These are phyloP conservation scores for Caenorhabditis afra DNA, from an alignment of 2,888 invertebrate genomes.

Conservation along the genomic window DNA sequence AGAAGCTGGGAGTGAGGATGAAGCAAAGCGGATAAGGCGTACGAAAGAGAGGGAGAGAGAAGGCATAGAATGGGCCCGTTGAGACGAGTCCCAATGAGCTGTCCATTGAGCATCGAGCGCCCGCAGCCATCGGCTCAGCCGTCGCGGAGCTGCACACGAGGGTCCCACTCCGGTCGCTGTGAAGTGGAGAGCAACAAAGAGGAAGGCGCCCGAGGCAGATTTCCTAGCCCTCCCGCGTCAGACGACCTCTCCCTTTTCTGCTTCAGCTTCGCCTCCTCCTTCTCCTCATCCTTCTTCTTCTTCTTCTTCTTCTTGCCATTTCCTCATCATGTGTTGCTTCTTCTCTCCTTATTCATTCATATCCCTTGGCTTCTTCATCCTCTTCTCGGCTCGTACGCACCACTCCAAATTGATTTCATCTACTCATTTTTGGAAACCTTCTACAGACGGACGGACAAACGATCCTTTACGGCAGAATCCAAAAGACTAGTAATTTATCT, in stretches of 20 bases:
- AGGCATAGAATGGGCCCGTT: constrained; percentile 40
- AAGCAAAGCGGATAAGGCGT: constrained; percentile 46
- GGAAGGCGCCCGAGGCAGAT: constrained; percentile 48
- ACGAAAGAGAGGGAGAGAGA: constrained; percentile 24
- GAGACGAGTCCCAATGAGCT: constrained; percentile 57
- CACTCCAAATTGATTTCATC: constrained; percentile 3
- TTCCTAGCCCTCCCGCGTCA: constrained; percentile 15
- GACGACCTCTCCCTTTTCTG: constrained; percentile 13
- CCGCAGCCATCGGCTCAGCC: constrained; percentile 55
- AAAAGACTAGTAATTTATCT: constrained; percentile 27
- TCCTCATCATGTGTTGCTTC: constrained; percentile 18
- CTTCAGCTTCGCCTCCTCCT: constrained; percentile 20
- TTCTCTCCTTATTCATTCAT: neutral
- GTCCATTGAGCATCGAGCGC: constrained; percentile 56
- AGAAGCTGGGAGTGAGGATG: constrained; percentile 43
- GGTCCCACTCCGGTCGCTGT: constrained; percentile 17
- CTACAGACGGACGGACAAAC: neutral
- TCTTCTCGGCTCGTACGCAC: constrained; percentile 19
- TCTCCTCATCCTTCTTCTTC: neutral
- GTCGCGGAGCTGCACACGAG: constrained; percentile 16
- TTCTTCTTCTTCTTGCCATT: neutral
- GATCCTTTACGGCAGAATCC: constrained; percentile 1
- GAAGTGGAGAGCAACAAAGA: constrained; percentile 51
- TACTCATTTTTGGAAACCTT: constrained; percentile 18
- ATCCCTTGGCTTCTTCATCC: too few species aligned